Evolutionary conservation across 2,888 invertebrate species (phyloP).

Genomic region (Scaptomyza reducta): DNA sequence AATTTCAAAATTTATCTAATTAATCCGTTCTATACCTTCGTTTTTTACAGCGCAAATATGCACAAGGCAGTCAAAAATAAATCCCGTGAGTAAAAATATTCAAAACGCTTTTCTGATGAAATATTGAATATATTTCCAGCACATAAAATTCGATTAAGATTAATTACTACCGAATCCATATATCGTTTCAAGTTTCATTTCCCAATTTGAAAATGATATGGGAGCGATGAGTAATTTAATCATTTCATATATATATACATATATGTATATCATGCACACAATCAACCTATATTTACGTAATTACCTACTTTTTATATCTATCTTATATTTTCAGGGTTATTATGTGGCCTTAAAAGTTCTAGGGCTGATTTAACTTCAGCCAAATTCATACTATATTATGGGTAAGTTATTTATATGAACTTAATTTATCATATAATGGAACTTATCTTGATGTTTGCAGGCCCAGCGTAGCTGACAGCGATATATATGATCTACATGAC

Average conservation of each 20-base stretch:
- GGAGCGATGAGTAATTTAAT: conserved; percentile 3
- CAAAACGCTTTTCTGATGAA: neutral
- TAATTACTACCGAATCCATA: neutral
- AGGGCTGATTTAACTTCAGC: conserved; percentile 84
- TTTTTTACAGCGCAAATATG: conserved; percentile 56
- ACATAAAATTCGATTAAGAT: too few relatives aligned
- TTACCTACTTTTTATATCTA: conserved; percentile 8
- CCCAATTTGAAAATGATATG: conserved; percentile 20
- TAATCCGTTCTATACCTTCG: neutral
- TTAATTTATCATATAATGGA: neutral
- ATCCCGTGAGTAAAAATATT: conserved; percentile 66
- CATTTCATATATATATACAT: too few relatives aligned
- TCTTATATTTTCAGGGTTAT: conserved; percentile 74
- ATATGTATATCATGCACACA: conserved; percentile 13
- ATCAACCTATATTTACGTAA: conserved; percentile 27
- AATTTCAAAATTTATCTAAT: neutral
- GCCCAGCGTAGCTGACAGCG: conserved; percentile 77
- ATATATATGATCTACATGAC: conserved; percentile 76
- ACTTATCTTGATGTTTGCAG: conserved; percentile 45
- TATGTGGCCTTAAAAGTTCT: conserved; percentile 85
- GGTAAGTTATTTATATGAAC: conserved; percentile 55
- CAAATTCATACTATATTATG: conserved; percentile 82
- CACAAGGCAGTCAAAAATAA: conserved; percentile 77
- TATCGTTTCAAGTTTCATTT: neutral
- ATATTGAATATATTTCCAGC: too few relatives aligned